Percentiles rank a stretch among this genome's conserved stretches.
Evolutionary conservation across 2,113 vertebrate species (phyloP).

Genomic region (Notothenia rossii): DNA sequence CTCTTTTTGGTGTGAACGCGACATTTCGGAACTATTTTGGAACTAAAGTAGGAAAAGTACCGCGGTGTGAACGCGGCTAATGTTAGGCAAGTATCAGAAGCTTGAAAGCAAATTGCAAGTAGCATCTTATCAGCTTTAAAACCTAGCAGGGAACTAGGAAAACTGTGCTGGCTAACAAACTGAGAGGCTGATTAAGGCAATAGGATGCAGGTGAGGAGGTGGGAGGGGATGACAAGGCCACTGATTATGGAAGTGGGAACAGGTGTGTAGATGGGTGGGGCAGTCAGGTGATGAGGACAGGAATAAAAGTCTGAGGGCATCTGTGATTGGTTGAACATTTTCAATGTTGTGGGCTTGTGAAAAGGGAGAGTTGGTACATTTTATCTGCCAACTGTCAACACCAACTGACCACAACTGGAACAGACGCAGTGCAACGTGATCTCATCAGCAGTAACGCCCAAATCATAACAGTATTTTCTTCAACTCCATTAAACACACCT

Average conservation of each 20-base stretch:
- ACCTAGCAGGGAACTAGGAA: not conserved
- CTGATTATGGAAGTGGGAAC: not conserved
- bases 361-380: not conserved
- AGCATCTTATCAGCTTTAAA: not conserved
- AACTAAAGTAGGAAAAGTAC: too few species aligned
- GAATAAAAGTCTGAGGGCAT: not conserved
- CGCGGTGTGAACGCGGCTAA: too few species aligned
- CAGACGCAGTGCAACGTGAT: not conserved
- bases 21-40: too few species aligned
- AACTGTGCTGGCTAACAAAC: not conserved
- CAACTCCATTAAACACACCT: not conserved
- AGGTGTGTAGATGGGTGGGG: not conserved
- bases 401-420: not conserved
- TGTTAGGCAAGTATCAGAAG: too few species aligned
- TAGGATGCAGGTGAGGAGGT: not conserved
- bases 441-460: not conserved
- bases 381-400: not conserved
- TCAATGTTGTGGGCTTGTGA: not conserved
- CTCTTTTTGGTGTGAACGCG: too few species aligned
- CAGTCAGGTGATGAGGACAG: not conserved
- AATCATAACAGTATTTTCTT: not conserved
- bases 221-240: not conserved
- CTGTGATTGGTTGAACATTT: not conserved
- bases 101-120: not conserved
- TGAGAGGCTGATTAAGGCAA: not conserved